These are phyloP conservation scores for Cladorhizidae sp. DNA, from an alignment of 37 sponge, comb jelly and placozoan species.

Conservation along the genomic window DNA sequence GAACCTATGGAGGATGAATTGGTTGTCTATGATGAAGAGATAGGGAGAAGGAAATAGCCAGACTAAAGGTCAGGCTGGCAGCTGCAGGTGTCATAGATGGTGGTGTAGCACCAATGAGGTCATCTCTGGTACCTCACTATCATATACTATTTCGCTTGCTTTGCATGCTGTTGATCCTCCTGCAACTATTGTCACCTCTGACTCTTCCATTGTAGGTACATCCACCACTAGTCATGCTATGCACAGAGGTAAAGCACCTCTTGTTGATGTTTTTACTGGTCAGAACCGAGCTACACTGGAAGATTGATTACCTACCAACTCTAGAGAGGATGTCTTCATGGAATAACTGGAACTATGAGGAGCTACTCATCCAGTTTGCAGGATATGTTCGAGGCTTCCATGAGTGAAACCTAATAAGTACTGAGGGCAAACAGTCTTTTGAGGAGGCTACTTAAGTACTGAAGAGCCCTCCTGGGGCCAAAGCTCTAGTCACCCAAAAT, in stretches of 20 bases:
- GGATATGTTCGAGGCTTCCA: slow-evolving; percentile 8
- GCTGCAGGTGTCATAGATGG: neutral
- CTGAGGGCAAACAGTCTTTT: neutral
- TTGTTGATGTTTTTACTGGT: neutral
- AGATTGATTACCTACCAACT: slow-evolving; percentile 22
- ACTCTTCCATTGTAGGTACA: too few relatives aligned
- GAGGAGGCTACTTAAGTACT: slow-evolving; percentile 1
- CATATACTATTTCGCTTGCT: neutral
- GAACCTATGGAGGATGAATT: slow-evolving; percentile 1
- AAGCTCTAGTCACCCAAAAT: slow-evolving; percentile 21
- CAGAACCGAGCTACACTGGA: neutral
- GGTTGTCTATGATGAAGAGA: neutral
- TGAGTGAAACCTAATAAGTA: slow-evolving; percentile 21
- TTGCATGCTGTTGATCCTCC: neutral
- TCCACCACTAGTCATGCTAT: too few relatives aligned
- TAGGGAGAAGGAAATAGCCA: neutral
- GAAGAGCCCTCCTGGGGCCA: slow-evolving; percentile 1
- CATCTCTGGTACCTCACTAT: neutral
- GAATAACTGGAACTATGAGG: slow-evolving; percentile 25
- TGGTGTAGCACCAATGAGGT: too few relatives aligned
- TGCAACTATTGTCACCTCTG: neutral
- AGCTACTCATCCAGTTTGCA: slow-evolving; percentile 22
- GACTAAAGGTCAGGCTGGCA: neutral
- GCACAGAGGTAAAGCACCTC: neutral
- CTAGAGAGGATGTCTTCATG: neutral